Evolutionary conservation across 1,140 invertebrate genomes (phyloP).

Genomic region (Bombyx mandarina): DNA sequence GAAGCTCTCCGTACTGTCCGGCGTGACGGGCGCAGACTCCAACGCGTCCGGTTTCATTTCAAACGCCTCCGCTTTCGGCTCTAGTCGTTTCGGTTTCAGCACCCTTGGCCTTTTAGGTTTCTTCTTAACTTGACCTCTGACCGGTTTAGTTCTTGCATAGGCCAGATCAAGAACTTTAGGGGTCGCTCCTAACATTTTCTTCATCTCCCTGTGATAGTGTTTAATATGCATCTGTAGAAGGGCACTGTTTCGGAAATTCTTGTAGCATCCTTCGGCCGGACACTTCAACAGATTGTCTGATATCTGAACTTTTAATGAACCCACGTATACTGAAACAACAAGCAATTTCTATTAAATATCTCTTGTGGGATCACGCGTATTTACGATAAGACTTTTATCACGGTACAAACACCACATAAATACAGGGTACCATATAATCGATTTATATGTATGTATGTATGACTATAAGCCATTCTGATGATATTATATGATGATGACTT

Average conservation of each 20-base stretch:
- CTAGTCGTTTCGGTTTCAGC: constrained; percentile 38
- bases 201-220: constrained; percentile 88
- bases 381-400: too few relatives aligned
- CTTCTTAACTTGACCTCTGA: constrained; percentile 12
- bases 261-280: constrained; percentile 85
- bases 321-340: constrained; percentile 73
- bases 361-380: too few relatives aligned
- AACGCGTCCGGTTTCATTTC: constrained; percentile 18
- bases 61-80: constrained; percentile 30
- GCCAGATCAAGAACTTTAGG: constrained; percentile 89
- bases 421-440: too few relatives aligned
- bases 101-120: constrained; percentile 20
- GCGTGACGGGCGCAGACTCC: constrained; percentile 13
- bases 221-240: constrained; percentile 92
- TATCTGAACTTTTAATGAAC: constrained; percentile 78
- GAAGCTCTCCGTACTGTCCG: constrained; percentile 9
- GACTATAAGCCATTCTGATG: too few relatives aligned
- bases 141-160: constrained; percentile 74
- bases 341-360: too few relatives aligned
- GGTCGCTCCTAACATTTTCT: constrained; percentile 81
- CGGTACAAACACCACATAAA: too few relatives aligned
- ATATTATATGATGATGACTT: too few relatives aligned
- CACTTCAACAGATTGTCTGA: constrained; percentile 83
- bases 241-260: constrained; percentile 91
- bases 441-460: too few relatives aligned